Conservation (phyloP, 2,797 vertebrate species). For the Megalops cyprinoides region DNA sequence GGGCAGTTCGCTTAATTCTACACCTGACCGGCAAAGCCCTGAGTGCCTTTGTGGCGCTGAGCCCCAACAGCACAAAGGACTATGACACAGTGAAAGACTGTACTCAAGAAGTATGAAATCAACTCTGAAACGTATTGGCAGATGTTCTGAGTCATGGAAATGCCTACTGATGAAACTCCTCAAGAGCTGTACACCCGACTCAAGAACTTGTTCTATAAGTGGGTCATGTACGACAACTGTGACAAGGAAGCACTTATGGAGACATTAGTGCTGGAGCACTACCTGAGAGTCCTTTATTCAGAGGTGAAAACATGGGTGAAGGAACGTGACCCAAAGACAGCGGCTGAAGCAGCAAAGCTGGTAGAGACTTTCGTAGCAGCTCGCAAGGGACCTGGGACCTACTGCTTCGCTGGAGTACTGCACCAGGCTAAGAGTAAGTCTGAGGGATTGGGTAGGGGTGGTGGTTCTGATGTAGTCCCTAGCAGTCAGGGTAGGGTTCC, state of each 20-base stretch:
- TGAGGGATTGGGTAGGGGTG: not conserved
- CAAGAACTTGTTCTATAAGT: conserved; percentile 22
- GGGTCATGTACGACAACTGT: not conserved
- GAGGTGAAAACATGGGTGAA: conserved; percentile 23
- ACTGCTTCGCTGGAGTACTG: conserved; percentile 3
- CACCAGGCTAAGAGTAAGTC: not conserved
- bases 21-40: conserved; percentile 6
- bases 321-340: conserved; percentile 12
- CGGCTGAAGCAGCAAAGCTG: conserved; percentile 12
- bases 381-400: conserved; percentile 6
- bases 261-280: conserved; percentile 24
- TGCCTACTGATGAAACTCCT: not conserved
- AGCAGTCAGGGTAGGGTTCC: not conserved
- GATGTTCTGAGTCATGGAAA: not conserved
- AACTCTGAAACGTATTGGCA: not conserved
- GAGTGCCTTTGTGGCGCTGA: not conserved
- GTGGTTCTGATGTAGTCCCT: not conserved
- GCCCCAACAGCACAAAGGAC: conserved; percentile 1
- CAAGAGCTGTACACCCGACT: not conserved
- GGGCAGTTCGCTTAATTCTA: not conserved
- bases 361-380: not conserved
- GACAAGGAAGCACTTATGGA: conserved; percentile 23
- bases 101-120: conserved; percentile 10
- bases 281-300: conserved; percentile 10
- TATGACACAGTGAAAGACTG: no score